Percentiles rank a stretch among this genome's conserved stretches.
Evolutionary conservation across 2,888 invertebrate genomes (phyloP).

Genomic region (Perizoma flavofasciatum): DNA sequence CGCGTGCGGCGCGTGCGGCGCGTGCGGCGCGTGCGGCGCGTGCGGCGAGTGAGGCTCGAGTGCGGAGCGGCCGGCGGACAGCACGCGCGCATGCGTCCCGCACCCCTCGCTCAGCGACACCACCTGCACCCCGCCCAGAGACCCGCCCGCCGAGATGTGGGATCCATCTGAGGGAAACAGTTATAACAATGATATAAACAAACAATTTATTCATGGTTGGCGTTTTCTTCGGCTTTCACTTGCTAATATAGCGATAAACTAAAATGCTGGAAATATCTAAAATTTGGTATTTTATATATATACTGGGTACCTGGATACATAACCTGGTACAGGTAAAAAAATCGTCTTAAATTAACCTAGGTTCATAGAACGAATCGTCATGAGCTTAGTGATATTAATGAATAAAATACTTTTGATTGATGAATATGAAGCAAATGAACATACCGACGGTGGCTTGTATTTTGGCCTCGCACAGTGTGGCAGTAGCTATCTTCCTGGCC

Average conservation of each 20-base stretch:
- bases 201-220: too few species aligned
- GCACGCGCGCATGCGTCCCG: conserved; percentile 91
- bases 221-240: too few species aligned
- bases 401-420: too few species aligned
- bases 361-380: too few species aligned
- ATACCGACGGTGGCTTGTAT: conserved; percentile 92
- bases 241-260: too few species aligned
- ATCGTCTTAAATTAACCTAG: too few species aligned
- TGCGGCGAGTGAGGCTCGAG: conserved; percentile 79
- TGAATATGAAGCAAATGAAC: not conserved
- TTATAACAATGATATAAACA: conserved; percentile 1
- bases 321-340: too few species aligned
- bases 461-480: conserved; percentile 95
- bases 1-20: conserved; percentile 48
- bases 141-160: conserved; percentile 89
- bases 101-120: conserved; percentile 94
- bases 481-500: conserved; percentile 96
- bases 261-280: too few species aligned
- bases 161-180: conserved; percentile 62
- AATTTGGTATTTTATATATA: too few species aligned
- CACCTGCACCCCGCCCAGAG: conserved; percentile 95
- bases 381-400: too few species aligned
- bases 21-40: conserved; percentile 61
- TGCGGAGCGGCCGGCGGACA: conserved; percentile 91
- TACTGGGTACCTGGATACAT: too few species aligned